phyloP scores from a whole-genome alignment of 2,888 invertebrate species.

The Euzophera pinguis region DNA sequence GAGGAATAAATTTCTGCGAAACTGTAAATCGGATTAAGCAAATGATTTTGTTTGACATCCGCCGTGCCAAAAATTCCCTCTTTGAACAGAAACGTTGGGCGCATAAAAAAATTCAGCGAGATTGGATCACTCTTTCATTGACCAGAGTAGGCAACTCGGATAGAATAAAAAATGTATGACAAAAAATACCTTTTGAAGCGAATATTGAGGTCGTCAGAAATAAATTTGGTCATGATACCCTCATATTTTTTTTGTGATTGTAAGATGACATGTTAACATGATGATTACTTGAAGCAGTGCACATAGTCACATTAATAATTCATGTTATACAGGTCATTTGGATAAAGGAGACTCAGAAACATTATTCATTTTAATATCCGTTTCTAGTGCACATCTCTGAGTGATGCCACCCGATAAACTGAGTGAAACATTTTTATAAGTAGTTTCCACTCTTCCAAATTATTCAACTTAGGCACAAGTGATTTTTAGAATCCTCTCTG shows the following conservation, averaged over 20 bases:
- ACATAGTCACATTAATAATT: too few species aligned
- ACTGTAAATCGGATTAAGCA: not conserved
- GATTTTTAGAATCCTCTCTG: too few species aligned
- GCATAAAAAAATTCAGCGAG: slow-evolving; percentile 5
- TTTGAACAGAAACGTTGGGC: not conserved
- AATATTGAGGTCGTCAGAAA: not conserved
- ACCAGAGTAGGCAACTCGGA: slow-evolving; percentile 4
- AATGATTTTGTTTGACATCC: not conserved
- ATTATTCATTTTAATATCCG: too few species aligned
- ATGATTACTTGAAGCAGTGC: too few species aligned
- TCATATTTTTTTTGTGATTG: not conserved
- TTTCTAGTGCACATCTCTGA: too few species aligned
- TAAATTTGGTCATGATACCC: not conserved
- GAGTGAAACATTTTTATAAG: too few species aligned
- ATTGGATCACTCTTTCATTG: slow-evolving; percentile 8
- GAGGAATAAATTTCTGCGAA: not conserved
- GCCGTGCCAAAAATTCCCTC: slow-evolving; percentile 1
- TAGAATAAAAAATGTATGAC: slow-evolving; percentile 9
- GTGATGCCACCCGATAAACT: too few species aligned
- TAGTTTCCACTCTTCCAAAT: too few species aligned
- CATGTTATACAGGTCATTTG: too few species aligned
- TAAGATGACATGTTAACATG: too few species aligned
- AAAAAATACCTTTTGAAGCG: not conserved
- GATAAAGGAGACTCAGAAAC: too few species aligned
- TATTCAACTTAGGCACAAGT: too few species aligned